Percentiles rank a stretch among this genome's conserved stretches.
These are phyloP conservation scores for Nomia melanderi DNA, from an alignment of 1,140 invertebrate species.

Conservation along the genomic window DNA sequence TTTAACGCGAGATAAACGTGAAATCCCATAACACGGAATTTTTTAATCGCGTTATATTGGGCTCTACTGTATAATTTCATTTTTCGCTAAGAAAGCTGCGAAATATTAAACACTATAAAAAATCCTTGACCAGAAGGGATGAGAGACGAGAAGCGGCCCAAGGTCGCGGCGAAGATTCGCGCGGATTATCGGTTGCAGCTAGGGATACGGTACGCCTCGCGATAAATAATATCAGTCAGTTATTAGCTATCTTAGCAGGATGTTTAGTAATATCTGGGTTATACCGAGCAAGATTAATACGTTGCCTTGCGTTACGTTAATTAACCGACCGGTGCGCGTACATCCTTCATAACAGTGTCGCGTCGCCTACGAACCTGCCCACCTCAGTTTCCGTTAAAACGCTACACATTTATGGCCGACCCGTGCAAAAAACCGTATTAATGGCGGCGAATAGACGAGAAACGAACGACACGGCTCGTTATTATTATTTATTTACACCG, in stretches of 20 bases:
- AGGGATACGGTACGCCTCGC: background rate
- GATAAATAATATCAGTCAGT: constrained; percentile 57
- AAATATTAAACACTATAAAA: no score
- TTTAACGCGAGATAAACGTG: no score
- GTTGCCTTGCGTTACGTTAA: constrained; percentile 60
- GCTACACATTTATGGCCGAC: constrained; percentile 9
- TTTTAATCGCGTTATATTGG: no score
- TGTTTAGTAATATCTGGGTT: constrained; percentile 51
- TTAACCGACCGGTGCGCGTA: constrained; percentile 48
- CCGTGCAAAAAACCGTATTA: background rate
- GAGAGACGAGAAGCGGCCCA: no score
- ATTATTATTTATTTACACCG: background rate
- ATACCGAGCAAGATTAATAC: constrained; percentile 63
- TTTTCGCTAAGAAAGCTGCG: no score
- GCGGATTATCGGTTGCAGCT: no score
- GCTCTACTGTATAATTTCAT: no score
- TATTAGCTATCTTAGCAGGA: constrained; percentile 51
- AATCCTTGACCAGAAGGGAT: no score
- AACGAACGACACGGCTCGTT: background rate
- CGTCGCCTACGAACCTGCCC: constrained; percentile 36
- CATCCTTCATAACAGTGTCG: constrained; percentile 38
- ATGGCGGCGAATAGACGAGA: background rate
- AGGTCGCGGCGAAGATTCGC: no score
- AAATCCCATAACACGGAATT: no score
- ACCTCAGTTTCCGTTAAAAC: constrained; percentile 33